Evolutionary conservation across 2,113 vertebrate genomes (phyloP).

Genomic region (Poicephalus meyeri): DNA sequence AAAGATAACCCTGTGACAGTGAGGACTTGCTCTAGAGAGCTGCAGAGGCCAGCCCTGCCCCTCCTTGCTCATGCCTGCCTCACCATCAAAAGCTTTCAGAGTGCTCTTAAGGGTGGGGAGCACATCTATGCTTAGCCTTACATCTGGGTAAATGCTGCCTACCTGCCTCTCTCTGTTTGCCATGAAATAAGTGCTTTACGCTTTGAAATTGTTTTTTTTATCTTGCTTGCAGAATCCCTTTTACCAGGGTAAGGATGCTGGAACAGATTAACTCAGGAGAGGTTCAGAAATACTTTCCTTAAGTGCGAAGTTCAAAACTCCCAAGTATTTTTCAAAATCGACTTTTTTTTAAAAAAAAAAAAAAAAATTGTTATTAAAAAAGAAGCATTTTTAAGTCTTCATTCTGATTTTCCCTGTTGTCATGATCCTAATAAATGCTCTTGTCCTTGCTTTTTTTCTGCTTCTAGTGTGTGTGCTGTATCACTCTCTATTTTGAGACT

Average conservation of each 20-base stretch:
- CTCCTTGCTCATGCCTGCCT: accelerated
- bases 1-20: background rate
- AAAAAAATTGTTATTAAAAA: background rate
- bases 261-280: background rate
- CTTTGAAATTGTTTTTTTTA: background rate
- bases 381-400: background rate
- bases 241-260: background rate
- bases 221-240: background rate
- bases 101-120: background rate
- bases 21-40: background rate
- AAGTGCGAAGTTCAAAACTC: background rate
- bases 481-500: background rate
- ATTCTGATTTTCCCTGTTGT: background rate
- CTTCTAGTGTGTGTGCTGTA: background rate
- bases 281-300: background rate
- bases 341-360: background rate
- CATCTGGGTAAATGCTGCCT: background rate
- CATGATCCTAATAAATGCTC: background rate
- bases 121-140: background rate
- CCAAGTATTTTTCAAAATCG: background rate
- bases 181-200: background rate
- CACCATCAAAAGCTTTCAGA: background rate
- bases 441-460: background rate
- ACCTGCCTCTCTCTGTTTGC: background rate
- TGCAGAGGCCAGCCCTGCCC: background rate